phyloP scores from a whole-genome alignment of 2,797 vertebrate genomes.

The Micrastur ruficollis region DNA sequence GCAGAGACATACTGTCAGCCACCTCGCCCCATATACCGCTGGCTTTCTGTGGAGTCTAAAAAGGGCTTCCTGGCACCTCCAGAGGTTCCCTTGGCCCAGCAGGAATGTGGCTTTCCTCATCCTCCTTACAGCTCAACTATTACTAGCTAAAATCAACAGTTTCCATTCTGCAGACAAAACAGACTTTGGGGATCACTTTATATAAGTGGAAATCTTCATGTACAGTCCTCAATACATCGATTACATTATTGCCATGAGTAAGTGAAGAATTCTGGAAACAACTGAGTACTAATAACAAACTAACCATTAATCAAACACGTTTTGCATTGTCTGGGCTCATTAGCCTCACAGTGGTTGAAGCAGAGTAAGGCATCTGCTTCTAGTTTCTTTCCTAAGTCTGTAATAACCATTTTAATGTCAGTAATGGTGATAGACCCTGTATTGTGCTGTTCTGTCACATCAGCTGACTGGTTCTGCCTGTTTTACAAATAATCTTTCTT shows the following conservation, averaged over 20 bases:
- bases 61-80: neutral
- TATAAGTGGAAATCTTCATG: neutral
- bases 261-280: neutral
- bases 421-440: neutral
- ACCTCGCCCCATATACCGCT: rapidly evolving
- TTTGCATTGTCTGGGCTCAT: neutral
- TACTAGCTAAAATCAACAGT: neutral
- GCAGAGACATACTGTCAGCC: neutral
- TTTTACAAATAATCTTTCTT: neutral
- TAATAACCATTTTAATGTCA: neutral
- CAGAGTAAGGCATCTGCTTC: neutral
- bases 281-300: neutral
- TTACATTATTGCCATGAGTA: neutral
- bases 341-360: neutral
- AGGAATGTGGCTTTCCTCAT: neutral
- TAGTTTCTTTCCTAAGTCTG: neutral
- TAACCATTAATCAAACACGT: neutral
- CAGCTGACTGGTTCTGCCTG: neutral
- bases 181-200: neutral
- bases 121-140: neutral
- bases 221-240: neutral
- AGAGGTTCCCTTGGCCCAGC: neutral
- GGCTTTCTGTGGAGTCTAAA: neutral
- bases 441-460: neutral
- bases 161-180: neutral